Conservation (phyloP, 2,888 invertebrate genomes). For the Euphydryas editha region DNA sequence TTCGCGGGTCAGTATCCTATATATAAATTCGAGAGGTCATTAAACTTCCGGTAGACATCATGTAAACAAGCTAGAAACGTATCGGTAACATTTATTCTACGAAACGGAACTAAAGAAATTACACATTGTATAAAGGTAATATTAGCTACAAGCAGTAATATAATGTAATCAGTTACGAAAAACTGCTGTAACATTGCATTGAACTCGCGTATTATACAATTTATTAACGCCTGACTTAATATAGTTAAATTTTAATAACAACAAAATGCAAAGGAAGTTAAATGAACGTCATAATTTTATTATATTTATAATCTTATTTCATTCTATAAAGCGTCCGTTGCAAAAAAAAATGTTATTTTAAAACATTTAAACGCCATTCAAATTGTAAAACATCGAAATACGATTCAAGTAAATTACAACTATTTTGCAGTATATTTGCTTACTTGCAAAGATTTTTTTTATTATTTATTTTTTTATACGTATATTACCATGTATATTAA, state of each 20-base stretch:
- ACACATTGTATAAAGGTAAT: constrained; percentile 24
- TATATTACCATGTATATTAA: too few relatives aligned
- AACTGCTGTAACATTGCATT: constrained; percentile 19
- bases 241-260: constrained; percentile 5
- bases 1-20: too few relatives aligned
- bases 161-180: constrained; percentile 27
- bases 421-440: too few relatives aligned
- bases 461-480: too few relatives aligned
- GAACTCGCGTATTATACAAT: constrained; percentile 39
- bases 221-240: constrained; percentile 25
- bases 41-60: background rate
- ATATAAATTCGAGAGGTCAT: too few relatives aligned
- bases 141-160: constrained; percentile 20
- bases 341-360: too few relatives aligned
- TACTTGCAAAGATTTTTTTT: too few relatives aligned
- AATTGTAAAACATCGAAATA: background rate
- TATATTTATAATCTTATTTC: background rate
- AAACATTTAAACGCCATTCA: background rate
- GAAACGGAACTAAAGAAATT: constrained; percentile 24
- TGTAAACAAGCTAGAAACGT: constrained; percentile 7
- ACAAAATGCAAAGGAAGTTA: background rate
- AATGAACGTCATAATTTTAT: background rate
- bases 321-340: too few relatives aligned
- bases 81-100: constrained; percentile 16
- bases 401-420: too few relatives aligned